A percentile compares a stretch with the other conserved stretches of the same genome.
These are phyloP conservation scores for Drosophila mulleri DNA, from an alignment of 2,888 invertebrate species.

Conservation along the genomic window DNA sequence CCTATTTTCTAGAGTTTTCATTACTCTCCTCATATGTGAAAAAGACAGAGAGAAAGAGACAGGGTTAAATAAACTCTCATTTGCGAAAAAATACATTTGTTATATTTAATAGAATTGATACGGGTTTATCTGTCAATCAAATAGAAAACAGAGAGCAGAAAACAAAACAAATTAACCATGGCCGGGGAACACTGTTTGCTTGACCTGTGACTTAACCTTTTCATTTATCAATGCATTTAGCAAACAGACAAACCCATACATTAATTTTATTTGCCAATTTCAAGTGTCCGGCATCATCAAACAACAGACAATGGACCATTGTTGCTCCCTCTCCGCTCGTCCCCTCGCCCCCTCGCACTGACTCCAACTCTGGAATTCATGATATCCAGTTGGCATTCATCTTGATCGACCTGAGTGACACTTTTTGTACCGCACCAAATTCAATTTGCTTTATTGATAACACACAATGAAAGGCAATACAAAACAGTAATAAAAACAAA, in stretches of 20 bases:
- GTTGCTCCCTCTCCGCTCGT: neutral
- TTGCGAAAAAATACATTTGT: conserved; percentile 1
- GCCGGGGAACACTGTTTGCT: conserved; percentile 20
- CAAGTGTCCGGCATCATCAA: conserved; percentile 57
- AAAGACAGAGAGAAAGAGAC: neutral
- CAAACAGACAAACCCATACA: conserved; percentile 47
- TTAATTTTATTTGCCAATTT: conserved; percentile 67
- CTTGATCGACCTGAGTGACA: conserved; percentile 75
- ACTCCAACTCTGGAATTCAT: conserved; percentile 2
- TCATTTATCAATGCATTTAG: conserved; percentile 61
- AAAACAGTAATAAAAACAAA: conserved; percentile 46
- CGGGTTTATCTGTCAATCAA: conserved; percentile 1
- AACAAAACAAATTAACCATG: conserved; percentile 51
- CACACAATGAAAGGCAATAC: conserved; percentile 57
- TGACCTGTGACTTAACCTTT: conserved; percentile 62
- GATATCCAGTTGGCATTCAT: conserved; percentile 62
- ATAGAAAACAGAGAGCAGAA: conserved; percentile 1
- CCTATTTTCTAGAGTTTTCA: too few species aligned
- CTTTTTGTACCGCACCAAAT: conserved; percentile 69
- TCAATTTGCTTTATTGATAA: conserved; percentile 79
- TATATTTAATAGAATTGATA: neutral
- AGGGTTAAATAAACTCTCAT: neutral
- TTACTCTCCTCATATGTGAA: too few species aligned
- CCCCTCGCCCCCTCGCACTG: neutral
- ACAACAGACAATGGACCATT: conserved; percentile 49